These are phyloP conservation scores for Sphinx pinastri DNA, from an alignment of 2,888 invertebrate genomes.

Conservation along the genomic window DNA sequence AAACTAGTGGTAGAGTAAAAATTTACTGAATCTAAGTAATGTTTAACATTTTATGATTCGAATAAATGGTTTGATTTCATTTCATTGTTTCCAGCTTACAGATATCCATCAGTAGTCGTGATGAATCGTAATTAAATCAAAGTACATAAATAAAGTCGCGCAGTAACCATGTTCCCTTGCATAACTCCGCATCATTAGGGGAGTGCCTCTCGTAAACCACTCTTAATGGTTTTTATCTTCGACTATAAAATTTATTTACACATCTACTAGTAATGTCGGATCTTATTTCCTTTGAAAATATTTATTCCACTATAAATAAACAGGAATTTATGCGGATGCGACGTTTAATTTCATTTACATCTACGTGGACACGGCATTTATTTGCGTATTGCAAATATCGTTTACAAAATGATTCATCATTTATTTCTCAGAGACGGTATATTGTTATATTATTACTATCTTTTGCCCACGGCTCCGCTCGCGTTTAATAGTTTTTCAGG, in stretches of 20 bases:
- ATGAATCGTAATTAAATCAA: conserved; percentile 1
- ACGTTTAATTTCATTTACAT: conserved; percentile 12
- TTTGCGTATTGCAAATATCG: not conserved
- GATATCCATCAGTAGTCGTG: not conserved
- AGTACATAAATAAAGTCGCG: not conserved
- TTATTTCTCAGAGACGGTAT: not conserved
- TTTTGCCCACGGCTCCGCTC: no score
- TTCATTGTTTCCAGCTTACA: no score
- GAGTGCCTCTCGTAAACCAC: conserved; percentile 76
- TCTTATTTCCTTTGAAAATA: conserved; percentile 54
- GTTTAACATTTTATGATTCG: no score
- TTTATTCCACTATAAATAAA: conserved; percentile 36
- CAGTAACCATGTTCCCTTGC: conserved; percentile 40
- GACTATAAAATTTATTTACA: conserved; percentile 80
- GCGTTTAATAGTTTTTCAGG: no score
- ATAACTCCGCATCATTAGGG: conserved; percentile 74
- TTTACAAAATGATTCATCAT: not conserved
- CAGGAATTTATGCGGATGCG: conserved; percentile 12
- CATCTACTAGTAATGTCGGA: conserved; percentile 65
- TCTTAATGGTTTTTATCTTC: conserved; percentile 77
- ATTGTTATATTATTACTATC: no score
- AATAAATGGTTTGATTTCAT: no score
- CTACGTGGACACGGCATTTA: not conserved
- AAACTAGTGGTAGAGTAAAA: no score
- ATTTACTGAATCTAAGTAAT: no score